Evolutionary conservation across 1,140 invertebrate species (phyloP).

Genomic region (Pseudomyrmex sp.): DNA sequence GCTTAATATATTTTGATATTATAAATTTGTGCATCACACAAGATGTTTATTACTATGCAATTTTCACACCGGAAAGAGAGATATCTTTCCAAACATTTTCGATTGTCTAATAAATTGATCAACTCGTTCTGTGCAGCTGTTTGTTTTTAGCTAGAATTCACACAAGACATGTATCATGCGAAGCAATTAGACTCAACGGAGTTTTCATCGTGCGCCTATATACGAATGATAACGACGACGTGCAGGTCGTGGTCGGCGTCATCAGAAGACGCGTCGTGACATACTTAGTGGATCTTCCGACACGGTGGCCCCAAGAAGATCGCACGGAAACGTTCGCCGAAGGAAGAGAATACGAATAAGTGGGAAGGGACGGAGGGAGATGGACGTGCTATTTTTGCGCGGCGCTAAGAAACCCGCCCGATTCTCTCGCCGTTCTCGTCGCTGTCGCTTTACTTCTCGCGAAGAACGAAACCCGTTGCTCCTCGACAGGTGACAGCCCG

Average conservation of each 20-base stretch:
- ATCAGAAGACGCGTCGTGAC: constrained; percentile 64
- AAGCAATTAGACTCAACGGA: constrained; percentile 64
- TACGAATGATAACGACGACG: constrained; percentile 28
- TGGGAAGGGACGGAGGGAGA: constrained; percentile 31
- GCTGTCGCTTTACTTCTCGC: constrained; percentile 53
- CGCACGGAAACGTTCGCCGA: constrained; percentile 38
- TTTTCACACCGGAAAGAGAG: background rate
- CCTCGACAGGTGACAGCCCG: constrained; percentile 78
- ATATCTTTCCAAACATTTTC: background rate
- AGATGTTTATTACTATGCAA: background rate
- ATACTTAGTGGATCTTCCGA: constrained; percentile 67
- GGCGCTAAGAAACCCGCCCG: constrained; percentile 51
- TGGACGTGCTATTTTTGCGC: constrained; percentile 66
- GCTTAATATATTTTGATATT: no score
- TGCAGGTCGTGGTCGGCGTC: constrained; percentile 33
- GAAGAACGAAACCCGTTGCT: constrained; percentile 62
- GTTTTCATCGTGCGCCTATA: constrained; percentile 51
- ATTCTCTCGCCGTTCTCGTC: constrained; percentile 53
- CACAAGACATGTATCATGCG: constrained; percentile 2
- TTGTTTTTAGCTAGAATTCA: background rate
- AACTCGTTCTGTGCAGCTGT: background rate
- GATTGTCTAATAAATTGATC: background rate
- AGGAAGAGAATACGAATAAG: constrained; percentile 36
- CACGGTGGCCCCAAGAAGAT: constrained; percentile 30
- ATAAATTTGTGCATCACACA: no score